These are phyloP conservation scores for Microplitis deprimator DNA, from an alignment of 2,888 invertebrate species.

Conservation along the genomic window DNA sequence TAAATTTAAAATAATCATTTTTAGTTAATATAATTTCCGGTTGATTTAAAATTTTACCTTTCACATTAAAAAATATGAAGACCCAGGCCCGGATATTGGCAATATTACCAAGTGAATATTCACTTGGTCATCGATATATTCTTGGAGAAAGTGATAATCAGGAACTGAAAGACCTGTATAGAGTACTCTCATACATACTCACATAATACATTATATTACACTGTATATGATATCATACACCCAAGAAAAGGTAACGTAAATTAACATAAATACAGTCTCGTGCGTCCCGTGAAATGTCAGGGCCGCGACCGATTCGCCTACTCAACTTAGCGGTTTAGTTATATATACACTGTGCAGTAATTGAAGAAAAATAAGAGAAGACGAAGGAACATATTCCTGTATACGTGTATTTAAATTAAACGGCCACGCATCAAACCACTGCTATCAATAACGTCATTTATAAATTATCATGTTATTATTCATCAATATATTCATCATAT, in stretches of 20 bases:
- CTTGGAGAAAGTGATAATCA: slow-evolving; percentile 41
- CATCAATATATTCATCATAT: background rate
- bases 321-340: background rate
- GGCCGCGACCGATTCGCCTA: slow-evolving; percentile 45
- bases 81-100: background rate
- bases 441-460: background rate
- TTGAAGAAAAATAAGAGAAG: slow-evolving; percentile 20
- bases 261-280: slow-evolving; percentile 46
- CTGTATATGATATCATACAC: slow-evolving; percentile 3
- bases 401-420: background rate
- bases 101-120: background rate
- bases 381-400: background rate
- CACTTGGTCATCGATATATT: slow-evolving; percentile 25
- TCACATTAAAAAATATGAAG: background rate
- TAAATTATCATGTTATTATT: background rate
- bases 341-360: background rate
- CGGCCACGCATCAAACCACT: background rate
- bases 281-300: slow-evolving; percentile 53
- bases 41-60: background rate
- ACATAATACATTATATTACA: background rate
- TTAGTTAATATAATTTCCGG: background rate
- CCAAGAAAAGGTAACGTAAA: slow-evolving; percentile 45
- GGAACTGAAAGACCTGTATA: slow-evolving; percentile 39
- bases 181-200: background rate
- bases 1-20: background rate